Percentiles rank a stretch among this genome's conserved stretches.
phyloP scores from a whole-genome alignment of 2,113 vertebrate genomes.

The Phoenicopterus ruber region DNA sequence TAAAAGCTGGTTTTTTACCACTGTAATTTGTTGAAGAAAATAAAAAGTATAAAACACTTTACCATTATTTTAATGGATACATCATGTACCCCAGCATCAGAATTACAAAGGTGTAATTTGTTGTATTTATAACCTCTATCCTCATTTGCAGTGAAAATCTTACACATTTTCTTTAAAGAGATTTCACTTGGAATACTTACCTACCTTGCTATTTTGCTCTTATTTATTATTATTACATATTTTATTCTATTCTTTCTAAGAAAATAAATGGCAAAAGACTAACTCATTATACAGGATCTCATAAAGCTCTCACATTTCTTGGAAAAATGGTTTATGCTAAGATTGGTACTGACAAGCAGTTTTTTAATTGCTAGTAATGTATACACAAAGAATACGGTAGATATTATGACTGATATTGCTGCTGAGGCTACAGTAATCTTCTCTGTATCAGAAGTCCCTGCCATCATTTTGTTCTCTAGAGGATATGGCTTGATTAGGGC shows the following conservation, averaged over 20 bases:
- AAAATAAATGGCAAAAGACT: slow-evolving; percentile 48
- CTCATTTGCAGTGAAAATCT: slow-evolving; percentile 26
- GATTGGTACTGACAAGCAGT: slow-evolving; percentile 39
- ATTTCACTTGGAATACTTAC: slow-evolving; percentile 30
- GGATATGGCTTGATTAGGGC: slow-evolving; percentile 15
- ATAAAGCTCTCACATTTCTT: slow-evolving; percentile 36
- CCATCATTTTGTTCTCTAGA: neutral
- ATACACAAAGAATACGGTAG: neutral
- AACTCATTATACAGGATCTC: slow-evolving; percentile 40
- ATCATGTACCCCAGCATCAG: neutral
- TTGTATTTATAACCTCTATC: neutral
- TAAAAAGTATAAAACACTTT: neutral
- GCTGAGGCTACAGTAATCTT: neutral
- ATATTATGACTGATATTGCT: neutral
- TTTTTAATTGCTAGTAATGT: slow-evolving; percentile 54
- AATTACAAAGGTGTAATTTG: slow-evolving; percentile 39
- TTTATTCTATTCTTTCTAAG: slow-evolving; percentile 44
- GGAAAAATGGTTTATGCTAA: neutral
- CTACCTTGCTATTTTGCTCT: slow-evolving; percentile 41
- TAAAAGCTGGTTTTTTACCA: neutral
- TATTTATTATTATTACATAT: slow-evolving; percentile 48
- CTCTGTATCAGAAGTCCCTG: neutral
- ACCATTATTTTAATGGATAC: slow-evolving; percentile 34
- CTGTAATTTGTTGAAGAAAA: slow-evolving; percentile 1
- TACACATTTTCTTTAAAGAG: slow-evolving; percentile 16